Evolutionary conservation across 2,113 vertebrate species (phyloP), one percentile per base, ranked within the genome.

Genomic region (Charina bottae): DNA sequence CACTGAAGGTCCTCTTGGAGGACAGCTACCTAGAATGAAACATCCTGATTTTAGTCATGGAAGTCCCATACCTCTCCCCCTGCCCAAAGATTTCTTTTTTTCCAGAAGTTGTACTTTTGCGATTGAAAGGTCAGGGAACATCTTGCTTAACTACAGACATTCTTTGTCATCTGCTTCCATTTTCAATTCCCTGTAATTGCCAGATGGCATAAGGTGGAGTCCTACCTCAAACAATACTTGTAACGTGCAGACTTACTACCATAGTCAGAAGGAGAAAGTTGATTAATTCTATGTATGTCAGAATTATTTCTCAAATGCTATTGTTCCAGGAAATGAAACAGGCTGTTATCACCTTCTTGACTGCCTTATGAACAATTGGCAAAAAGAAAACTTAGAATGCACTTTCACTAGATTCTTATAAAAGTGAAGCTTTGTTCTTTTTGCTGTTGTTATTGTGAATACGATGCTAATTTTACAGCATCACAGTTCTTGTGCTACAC

Each of bases 151-250:
- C 0, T 10, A 37, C 90, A 37, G 42, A 85, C 91, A 55, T 85
- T 92, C 72, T 94, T 93, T 92, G 86, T 24, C 89, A 89, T 89
- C 62, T 93, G 92, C 87, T 95, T 17, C 4, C 24, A 87, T 53
- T 55, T 95, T 95, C 33, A 93, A 89, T 92, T 93, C n/a, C 60
- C 53, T 54, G 85, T 58, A 49, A 2, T 60, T 95, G 89, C 87
- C 13, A 53, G 90, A 85, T 84, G 78, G 60, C 90, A 17, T 53
- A 88, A 90, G 85, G 91, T 92, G 19, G 24, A 85, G 59, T 92
- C 28, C 28, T 6, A 54, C 10, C 1, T n/a, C 28, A 12, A 90
- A 90, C 46, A 90, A 54, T 24, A 72, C 4, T 9, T 90, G 10
- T 90, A 58, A 87, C 59, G 55, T 93, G 64, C 42, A 93, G 86